These are phyloP conservation scores for Tonatia bakeri DNA, from an alignment of 2,113 vertebrate species.

Conservation along the genomic window DNA sequence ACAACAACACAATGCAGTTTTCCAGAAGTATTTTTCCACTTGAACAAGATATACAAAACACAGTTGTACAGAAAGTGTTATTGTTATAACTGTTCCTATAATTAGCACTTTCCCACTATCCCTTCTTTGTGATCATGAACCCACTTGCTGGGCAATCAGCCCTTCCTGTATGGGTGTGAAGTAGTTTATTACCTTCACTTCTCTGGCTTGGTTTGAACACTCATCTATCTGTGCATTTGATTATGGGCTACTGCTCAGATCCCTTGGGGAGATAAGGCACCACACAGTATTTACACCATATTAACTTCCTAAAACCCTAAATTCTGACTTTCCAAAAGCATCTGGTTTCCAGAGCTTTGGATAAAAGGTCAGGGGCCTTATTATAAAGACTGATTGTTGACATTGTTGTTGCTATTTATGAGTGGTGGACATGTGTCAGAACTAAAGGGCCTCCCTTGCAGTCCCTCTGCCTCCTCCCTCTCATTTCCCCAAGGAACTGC, in stretches of 20 bases:
- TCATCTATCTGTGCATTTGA: background rate
- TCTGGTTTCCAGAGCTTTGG: background rate
- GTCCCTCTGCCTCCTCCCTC: accelerated
- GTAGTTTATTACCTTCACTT: background rate
- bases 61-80: background rate
- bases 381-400: background rate
- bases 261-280: background rate
- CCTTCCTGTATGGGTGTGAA: background rate
- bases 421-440: too few relatives aligned
- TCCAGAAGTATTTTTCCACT: background rate
- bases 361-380: background rate
- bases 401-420: background rate
- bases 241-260: background rate
- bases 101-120: background rate
- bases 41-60: background rate
- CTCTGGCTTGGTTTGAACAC: background rate
- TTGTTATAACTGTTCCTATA: background rate
- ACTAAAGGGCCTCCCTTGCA: accelerated
- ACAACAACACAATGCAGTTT: background rate
- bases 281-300: background rate
- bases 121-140: background rate
- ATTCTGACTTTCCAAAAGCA: background rate
- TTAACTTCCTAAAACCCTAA: background rate
- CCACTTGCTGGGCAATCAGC: background rate
- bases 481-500: background rate